Evolutionary conservation across 2,888 invertebrate species (phyloP).

Genomic region (Trilocha varians): DNA sequence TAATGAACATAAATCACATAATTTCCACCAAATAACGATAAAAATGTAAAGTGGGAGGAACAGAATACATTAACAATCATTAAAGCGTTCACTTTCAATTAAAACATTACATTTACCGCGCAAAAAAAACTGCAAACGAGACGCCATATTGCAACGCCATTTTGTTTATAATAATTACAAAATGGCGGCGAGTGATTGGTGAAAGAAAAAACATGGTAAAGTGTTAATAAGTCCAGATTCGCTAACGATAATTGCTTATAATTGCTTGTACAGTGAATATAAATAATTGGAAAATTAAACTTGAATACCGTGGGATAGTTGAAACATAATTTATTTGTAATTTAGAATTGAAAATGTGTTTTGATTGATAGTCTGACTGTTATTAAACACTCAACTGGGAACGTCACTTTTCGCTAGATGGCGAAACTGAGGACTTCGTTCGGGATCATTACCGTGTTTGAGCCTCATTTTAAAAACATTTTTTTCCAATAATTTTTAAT

Average conservation of each 20-base stretch:
- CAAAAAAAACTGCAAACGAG: constrained; percentile 42
- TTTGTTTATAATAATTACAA: constrained; percentile 47
- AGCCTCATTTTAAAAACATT: too few species aligned
- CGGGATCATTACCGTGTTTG: too few species aligned
- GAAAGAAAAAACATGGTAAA: constrained; percentile 44
- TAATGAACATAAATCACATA: neutral
- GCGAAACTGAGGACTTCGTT: too few species aligned
- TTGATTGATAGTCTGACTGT: neutral
- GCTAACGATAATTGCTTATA: constrained; percentile 55
- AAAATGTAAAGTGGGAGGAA: neutral
- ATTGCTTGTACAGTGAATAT: constrained; percentile 33
- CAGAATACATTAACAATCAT: neutral
- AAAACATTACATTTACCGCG: constrained; percentile 12
- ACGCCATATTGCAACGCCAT: constrained; percentile 52
- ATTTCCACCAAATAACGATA: neutral
- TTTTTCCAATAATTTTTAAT: too few species aligned
- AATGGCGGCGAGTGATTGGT: constrained; percentile 44
- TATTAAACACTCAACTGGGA: too few species aligned
- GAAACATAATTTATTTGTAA: neutral
- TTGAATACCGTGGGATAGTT: constrained; percentile 23
- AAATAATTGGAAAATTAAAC: constrained; percentile 15
- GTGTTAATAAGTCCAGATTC: constrained; percentile 61
- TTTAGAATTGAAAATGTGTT: neutral
- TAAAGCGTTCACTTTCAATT: constrained; percentile 4
- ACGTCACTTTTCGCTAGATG: too few species aligned